Conservation (phyloP, 2,113 vertebrate genomes). For the Callaeas wilsoni region DNA sequence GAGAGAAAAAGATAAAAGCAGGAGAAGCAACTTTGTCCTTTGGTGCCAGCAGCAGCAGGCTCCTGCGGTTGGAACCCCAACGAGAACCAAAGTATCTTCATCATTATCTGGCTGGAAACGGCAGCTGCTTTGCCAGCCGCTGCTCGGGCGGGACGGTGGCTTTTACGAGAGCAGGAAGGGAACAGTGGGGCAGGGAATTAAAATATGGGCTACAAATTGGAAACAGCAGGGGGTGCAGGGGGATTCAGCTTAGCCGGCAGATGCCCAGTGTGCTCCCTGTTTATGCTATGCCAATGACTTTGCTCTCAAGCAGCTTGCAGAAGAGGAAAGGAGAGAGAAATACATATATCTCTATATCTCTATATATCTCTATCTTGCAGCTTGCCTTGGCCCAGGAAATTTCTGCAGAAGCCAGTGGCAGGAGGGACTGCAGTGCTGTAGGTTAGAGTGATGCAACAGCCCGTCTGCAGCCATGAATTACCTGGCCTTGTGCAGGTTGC, state of each 20-base stretch:
- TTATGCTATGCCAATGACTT: not conserved
- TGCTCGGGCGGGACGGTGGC: not conserved
- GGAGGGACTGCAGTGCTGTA: not conserved
- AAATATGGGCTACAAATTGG: conserved; percentile 48
- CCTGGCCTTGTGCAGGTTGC: not conserved
- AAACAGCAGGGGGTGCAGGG: not conserved
- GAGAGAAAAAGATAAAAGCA: not conserved
- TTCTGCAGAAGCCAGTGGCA: not conserved
- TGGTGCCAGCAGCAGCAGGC: not conserved
- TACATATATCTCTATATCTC: not conserved
- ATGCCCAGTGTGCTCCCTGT: not conserved
- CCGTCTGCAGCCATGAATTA: not conserved
- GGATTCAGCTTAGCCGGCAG: not conserved
- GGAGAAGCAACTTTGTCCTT: not conserved
- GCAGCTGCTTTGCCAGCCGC: conserved; percentile 2
- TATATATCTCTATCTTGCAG: not conserved
- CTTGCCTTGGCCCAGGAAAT: not conserved
- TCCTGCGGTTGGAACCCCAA: conserved; percentile 9
- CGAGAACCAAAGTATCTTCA: not conserved
- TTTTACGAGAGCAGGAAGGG: not conserved
- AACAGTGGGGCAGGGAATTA: conserved; percentile 46
- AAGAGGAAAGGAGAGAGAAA: not conserved
- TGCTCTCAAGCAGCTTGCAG: not conserved
- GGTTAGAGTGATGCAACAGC: not conserved
- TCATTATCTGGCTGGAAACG: not conserved